Base-by-base conservation (phyloP, 2,888 invertebrate genomes). In the Periphyllus acericola region DNA sequence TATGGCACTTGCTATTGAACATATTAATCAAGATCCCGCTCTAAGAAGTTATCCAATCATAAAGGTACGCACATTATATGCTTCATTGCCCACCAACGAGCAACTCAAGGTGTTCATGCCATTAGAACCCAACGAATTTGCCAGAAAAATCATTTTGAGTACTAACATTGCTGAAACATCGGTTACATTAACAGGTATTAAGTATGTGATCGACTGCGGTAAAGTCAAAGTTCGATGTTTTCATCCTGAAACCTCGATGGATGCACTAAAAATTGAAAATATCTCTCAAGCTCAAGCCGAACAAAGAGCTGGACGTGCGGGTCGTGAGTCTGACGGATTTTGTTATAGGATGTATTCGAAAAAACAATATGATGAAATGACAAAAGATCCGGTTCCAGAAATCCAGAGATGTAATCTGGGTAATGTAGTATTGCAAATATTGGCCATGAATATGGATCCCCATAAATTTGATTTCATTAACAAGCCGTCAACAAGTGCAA, bases 301-400 rank as follows among this genome's bases (percentile, higher is more conserved):
- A 95, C 99, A 99, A 92, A 93, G 99, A 90, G 95, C 96, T 21
- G 99, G 99, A 0, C 93, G 99, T 90, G 98, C 98, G 21, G 98
- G 98, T 34, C 94, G 99, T 89, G 96, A 97, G 91, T 93, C 94
- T 5, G 93, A 96, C 89, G 98, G 98, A 66, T 93, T 93, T 90
- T 98, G 98, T 91, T 99, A 97, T 92, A 93, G 98, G 83, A 94
- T 96, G 1, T 99, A 95, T 92, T 96, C 98, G 1, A 94, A 95
- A 72, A 89, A 91, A 0, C 96, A 97, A 91, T 97, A 96, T 92
- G 94, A 95, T 52, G 91, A 92, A 46, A 94, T 98, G 92, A 92
- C 93, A 81, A 93, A 93, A 75, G 95, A 95, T 91, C 94, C 96
- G 34, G 92, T 95, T 80, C 99, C 99, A 0, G 99, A 99, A 93